Evolutionary conservation across 1,140 invertebrate genomes (phyloP), one percentile per base, ranked within the genome.

Genomic region (Pseudomyrmex concolor): DNA sequence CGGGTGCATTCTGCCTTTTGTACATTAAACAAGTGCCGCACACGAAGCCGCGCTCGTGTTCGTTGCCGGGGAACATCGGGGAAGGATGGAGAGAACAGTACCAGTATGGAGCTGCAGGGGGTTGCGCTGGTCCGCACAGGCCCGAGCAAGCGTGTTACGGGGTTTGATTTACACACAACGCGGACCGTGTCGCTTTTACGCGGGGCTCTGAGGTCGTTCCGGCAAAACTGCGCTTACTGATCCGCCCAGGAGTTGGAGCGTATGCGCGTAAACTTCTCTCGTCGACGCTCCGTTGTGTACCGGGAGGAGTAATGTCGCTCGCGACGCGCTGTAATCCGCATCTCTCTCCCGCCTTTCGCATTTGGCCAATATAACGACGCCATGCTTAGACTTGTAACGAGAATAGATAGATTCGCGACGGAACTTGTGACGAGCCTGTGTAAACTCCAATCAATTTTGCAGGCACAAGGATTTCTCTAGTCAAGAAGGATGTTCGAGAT

Each of bases 21-120:
- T 80, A 74, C 87, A 74, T 88, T 89, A 89, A 89, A 89, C 88
- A 89, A 89, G 88, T 89, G 70, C 34, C 34, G 34, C 84, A 68
- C 86, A 43, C 43, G 17, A 50, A 67, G 77, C 59, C 86, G 84
- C 78, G 60, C 59, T 66, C 67, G 85, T 76, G 76, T 84, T 87
- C 77, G 50, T 59, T 45, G 54, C 34, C 50, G 73, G 62, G 55
- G 55, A 55, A 51, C n/a, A 43, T 25, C 12, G 50, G 13, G 55
- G 15, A 12, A 15, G 45, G 48, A 34, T 45, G 48, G 64, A 12
- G 34, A 34, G 34, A 34, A 34, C 34, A 34, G 34, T 34, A 34
- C 34, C 34, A 7, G 34, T 8, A 68, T 17, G 43, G 34, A 43
- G 64, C 34, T 34, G 54, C 50, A 48, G 74, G 19, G 43, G 25